Evolutionary conservation across 2,113 vertebrate species (phyloP).

Genomic region (Emberiza fucata): DNA sequence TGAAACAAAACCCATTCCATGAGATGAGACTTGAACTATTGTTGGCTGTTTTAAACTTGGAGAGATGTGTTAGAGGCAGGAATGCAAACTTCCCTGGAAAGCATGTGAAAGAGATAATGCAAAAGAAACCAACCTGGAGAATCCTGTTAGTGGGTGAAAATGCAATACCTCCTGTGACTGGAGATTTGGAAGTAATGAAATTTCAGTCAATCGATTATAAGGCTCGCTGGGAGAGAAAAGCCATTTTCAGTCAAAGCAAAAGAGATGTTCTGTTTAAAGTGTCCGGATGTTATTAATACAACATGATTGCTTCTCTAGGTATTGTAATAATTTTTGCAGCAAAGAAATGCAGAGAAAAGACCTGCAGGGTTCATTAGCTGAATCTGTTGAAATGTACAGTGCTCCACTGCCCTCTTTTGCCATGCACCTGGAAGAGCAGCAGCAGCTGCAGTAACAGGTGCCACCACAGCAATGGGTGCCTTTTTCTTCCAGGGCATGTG

Average conservation of each 20-base stretch:
- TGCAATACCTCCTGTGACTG: not conserved
- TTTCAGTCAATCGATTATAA: not conserved
- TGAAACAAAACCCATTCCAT: not conserved
- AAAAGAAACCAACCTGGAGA: not conserved
- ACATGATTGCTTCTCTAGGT: not conserved
- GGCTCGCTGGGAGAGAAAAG: not conserved
- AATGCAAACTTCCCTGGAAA: not conserved
- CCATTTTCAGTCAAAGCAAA: not conserved
- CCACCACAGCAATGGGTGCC: not conserved
- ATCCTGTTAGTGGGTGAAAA: not conserved
- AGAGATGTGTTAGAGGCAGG: not conserved
- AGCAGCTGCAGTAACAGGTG: not conserved
- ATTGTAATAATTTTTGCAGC: not conserved
- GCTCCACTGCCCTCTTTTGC: slow-evolving; percentile 64
- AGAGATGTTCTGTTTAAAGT: not conserved
- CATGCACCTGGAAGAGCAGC: slow-evolving; percentile 31
- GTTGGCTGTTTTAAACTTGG: not conserved
- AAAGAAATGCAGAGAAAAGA: not conserved
- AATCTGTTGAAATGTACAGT: not conserved
- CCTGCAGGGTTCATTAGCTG: not conserved
- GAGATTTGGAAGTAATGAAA: not conserved
- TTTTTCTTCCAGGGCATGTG: not conserved
- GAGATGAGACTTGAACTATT: not conserved
- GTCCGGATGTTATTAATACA: not conserved
- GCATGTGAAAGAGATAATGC: not conserved